A percentile compares a stretch with the other conserved stretches of the same genome.
Evolutionary conservation across 2,113 vertebrate species (phyloP).

Genomic region (Chrysemys picta): DNA sequence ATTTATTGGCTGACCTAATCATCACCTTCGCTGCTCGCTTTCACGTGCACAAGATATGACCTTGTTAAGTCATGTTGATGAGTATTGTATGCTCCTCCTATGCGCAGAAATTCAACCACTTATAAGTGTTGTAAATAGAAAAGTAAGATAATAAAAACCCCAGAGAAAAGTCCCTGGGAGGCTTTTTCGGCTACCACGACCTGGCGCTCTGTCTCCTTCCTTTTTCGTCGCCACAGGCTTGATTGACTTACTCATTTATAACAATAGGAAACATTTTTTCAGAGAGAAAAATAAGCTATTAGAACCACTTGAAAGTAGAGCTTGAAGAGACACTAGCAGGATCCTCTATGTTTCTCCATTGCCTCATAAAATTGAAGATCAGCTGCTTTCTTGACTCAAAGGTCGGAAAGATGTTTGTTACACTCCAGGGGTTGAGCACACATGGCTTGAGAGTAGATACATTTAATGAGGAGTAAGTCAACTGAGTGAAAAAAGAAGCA

Average conservation of each 20-base stretch:
- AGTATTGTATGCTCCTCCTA: too few relatives aligned
- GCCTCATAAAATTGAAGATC: conserved; percentile 26
- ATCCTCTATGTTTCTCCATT: neutral
- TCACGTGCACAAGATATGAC: too few relatives aligned
- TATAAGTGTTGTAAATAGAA: too few relatives aligned
- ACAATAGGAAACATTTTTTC: neutral
- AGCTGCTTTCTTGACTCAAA: conserved; percentile 33
- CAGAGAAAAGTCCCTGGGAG: too few relatives aligned
- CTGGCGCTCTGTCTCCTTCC: too few relatives aligned
- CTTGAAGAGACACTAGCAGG: neutral
- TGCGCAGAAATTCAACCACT: too few relatives aligned
- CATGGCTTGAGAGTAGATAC: conserved; percentile 42
- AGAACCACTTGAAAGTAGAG: neutral
- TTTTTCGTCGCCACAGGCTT: too few relatives aligned
- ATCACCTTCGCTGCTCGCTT: too few relatives aligned
- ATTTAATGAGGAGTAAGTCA: conserved; percentile 49
- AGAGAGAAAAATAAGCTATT: neutral
- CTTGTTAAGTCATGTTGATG: too few relatives aligned
- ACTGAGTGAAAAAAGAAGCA: conserved; percentile 48
- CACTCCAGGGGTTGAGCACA: conserved; percentile 42
- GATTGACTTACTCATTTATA: neutral
- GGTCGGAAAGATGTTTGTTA: conserved; percentile 42
- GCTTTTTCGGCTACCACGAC: too few relatives aligned
- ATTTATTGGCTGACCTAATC: too few relatives aligned
- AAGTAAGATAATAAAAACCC: too few relatives aligned